Evolutionary conservation across 2,113 vertebrate species (phyloP), one percentile per base, ranked within the genome.

Genomic region (Phalacrocorax pelagicus): DNA sequence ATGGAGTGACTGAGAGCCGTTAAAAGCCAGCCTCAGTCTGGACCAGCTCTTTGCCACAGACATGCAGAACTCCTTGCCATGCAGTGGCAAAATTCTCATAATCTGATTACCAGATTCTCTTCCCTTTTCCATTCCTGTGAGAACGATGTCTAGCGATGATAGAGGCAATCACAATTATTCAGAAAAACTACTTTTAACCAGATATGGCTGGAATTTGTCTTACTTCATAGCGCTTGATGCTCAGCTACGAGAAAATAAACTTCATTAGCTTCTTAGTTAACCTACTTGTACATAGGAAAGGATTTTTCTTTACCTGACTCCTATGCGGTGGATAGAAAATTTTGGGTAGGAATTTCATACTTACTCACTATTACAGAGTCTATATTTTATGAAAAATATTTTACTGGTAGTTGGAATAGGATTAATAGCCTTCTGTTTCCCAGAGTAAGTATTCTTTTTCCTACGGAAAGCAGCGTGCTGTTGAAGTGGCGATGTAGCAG

Each of bases 151-250:
- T 32, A 49, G 21, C 32, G 21, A 16, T 34, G 65, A 74, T 0
- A 79, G 80, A 15, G 44, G 12, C 34, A 57, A 36, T 7, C 19
- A 12, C 23, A 74, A 2, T 2, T 7, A 9, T 34, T 81, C 26
- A 57, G 21, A 83, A 74, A 71, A 73, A 15, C 2, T 22, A 12
- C 19, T 46, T 83, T 62, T 66, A 71, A 36, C 17, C 11, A 63
- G 36, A 36, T 67, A 44, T 36, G 30, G 21, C 23, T 90, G 46
- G 32, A 79, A 63, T 87, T 91, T 85, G 17, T 40, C 32, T 46
- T 34, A 10, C 12, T 40, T 12, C 67, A 3, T 8, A 62, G 23
- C 0, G 0, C 23, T 15, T n/a, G 23, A 38, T 61, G 34, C 19
- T 86, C 38, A 77, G 54, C 36, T 40, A 1, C 17, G 24, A 21